Evolutionary conservation across 1,140 invertebrate species (phyloP), one percentile per base, ranked within the genome.

Genomic region (Caerostris darwini): DNA sequence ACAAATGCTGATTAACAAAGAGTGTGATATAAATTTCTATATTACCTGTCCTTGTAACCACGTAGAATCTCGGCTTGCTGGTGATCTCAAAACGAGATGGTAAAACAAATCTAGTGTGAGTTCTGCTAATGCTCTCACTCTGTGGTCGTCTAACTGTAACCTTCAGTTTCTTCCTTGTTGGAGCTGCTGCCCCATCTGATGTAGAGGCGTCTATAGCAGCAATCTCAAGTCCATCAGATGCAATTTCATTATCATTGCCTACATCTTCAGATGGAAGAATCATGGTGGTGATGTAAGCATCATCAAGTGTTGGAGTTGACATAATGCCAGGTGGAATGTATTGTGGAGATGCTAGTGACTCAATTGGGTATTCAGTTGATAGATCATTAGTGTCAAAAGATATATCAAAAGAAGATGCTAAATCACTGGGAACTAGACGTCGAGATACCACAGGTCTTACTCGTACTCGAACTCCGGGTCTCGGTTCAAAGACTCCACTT

Each of bases 11-110:
- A 34, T 34, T 34, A 34, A 34, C 34, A 34, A 34, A n/a, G 4
- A n/a, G 50, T 19, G n/a, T 12, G 12, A 34, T 50, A 81, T n/a
- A 81, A 81, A 19, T 34, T 34, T 34, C 34, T 34, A 34, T 17
- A 88, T 85, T 94, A 94, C 95, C 95, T 57, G 95, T 95, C 71
- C 95, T 71, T 8, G 95, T 95, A 19, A 95, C 95, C 4, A 95
- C 94, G 53, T 95, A 95, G 58, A 94, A 95, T 17, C 94, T 77
- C 58, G 95, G 94, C 58, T 94, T 93, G 56, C 94, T 94, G 3
- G 95, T 94, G 12, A 92, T 92, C 19, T 94, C 77, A 69, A 94
- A 90, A 54, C 93, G 56, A 8, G 94, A 94, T 50, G 94, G 94
- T 17, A 93, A 67, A 50, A 94, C 94, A 61, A 94, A 94, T 91